Base-by-base conservation (phyloP, 2,888 invertebrate genomes). In the Blomia tropicalis region DNA sequence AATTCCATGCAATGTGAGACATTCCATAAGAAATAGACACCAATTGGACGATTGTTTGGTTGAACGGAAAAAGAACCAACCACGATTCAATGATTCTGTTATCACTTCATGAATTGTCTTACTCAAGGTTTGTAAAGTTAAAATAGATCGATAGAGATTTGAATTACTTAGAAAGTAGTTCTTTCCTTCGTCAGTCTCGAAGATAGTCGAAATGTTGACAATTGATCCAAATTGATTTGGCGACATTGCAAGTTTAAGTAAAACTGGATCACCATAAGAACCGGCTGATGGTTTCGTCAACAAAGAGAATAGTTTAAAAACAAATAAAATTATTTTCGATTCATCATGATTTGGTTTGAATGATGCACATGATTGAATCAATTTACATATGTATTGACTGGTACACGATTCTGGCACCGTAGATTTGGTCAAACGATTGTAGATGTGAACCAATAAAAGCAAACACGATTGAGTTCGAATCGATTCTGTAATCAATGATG, bases 11-110 rank as follows among this genome's bases (percentile, higher is more conserved):
- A 56, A 11, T 19, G 29, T 11, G 25, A 56, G 29, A 29, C 30
- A 32, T 56, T 56, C 29, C n/a, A 56, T n/a, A 11, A 56, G 2
- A 56, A 56, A 56, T n/a, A 56, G 29, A 56, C 56, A 56, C 51
- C 29, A 27, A 56, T 56, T 56, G 25, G 56, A 56, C 11, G 32
- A n/a, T 23, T 23, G 56, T 25, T 56, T 56, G 11, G 17, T 27
- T 23, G 56, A 3, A 19, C 56, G 29, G 29, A 56, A 56, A 14
- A 56, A 2, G 19, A 56, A 31, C 25, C 25, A 56, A 4, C 56
- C 56, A 32, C 56, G 56, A 56, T 56, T 56, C n/a, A 56, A 36
- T 25, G 56, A 56, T 19, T 56, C 56, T 4, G 2, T 2, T 2
- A 56, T 56, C 14, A 30, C 11, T 25, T 4, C 3, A 25, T 56